Percentiles rank a stretch among this genome's conserved stretches.
Evolutionary conservation across 2,888 invertebrate genomes (phyloP).

Genomic region (Proisotoma minuta): DNA sequence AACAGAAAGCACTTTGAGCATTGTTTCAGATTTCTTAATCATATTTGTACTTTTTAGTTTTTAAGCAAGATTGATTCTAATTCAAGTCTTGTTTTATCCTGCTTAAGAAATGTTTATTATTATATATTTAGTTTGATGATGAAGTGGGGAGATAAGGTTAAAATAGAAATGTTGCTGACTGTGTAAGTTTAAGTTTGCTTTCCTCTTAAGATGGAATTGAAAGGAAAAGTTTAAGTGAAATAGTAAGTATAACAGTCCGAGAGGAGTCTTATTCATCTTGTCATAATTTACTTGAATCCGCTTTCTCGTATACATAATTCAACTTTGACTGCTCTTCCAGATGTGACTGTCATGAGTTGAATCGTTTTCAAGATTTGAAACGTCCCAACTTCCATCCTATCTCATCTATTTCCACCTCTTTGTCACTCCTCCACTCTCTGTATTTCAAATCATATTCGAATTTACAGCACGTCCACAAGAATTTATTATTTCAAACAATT

Average conservation of each 20-base stretch:
- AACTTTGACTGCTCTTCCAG: slow-evolving; percentile 11
- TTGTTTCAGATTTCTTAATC: no score
- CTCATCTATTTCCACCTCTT: not conserved
- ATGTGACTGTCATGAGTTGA: slow-evolving; percentile 2
- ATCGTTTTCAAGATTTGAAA: not conserved
- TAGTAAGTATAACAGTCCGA: slow-evolving; percentile 2
- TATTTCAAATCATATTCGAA: not conserved
- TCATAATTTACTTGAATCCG: slow-evolving; percentile 16
- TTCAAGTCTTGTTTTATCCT: no score
- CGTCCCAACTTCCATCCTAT: not conserved
- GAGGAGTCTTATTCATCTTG: slow-evolving; percentile 11
- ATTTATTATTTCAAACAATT: slow-evolving; percentile 8
- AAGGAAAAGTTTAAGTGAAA: slow-evolving; percentile 1
- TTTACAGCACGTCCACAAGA: not conserved
- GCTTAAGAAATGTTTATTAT: no score
- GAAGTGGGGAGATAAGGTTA: no score
- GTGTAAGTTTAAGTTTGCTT: not conserved
- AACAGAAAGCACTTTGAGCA: no score
- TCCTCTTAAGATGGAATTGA: not conserved
- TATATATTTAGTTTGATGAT: no score
- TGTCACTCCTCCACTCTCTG: not conserved
- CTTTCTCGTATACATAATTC: slow-evolving; percentile 8
- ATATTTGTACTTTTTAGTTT: no score
- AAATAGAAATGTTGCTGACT: slow-evolving; percentile 2
- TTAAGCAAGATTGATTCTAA: no score